Base-by-base conservation (phyloP, 2,113 vertebrate genomes). In the Neogale vison region DNA sequence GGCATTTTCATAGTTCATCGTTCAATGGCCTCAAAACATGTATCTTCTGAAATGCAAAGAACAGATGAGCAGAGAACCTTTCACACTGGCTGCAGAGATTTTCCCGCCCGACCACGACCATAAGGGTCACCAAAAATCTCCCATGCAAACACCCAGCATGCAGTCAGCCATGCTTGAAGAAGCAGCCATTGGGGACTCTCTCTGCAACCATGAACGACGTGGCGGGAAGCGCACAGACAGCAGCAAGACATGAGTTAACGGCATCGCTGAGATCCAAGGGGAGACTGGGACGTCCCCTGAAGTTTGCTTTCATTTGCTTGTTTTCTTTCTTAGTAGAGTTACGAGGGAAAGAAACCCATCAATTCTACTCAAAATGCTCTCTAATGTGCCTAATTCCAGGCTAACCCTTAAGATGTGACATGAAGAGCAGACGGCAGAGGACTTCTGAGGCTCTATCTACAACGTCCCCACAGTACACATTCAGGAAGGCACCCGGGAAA, bases 141-240 rank as follows among this genome's bases (percentile, higher is more conserved):
- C 96, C 99, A 99, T 99, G 99, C 99, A 99, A 98, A 98, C 98
- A 79, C 98, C 98, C 98, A 3, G 98, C 99, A 99, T 99, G 99
- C 99, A 99, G 98, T 96, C 99, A 99, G 99, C 98, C 99, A 99
- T 99, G 99, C 99, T 98, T 97, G 97, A 95, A 98, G 97, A 88
- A 98, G 98, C 97, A 96, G 97, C 88, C 29, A 2, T 0, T 39
- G 83, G 85, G 85, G 2, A 29, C 92, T 55, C 52, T 55, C 12
- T 55, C 6, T 18, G 52, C 52, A 55, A 96, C 98, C 96, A 95
- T 97, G 97, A 96, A 86, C 52, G 76, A 31, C 0, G 29, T 55
- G 96, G 91, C 97, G 98, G 93, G 96, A 99, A 98, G 98, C 97
- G 10, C 90, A 89, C 42, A 67, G 94, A 97, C 97, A 99, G 98